Conservation (phyloP, 2,888 invertebrate genomes). For the Acheta domesticus region DNA sequence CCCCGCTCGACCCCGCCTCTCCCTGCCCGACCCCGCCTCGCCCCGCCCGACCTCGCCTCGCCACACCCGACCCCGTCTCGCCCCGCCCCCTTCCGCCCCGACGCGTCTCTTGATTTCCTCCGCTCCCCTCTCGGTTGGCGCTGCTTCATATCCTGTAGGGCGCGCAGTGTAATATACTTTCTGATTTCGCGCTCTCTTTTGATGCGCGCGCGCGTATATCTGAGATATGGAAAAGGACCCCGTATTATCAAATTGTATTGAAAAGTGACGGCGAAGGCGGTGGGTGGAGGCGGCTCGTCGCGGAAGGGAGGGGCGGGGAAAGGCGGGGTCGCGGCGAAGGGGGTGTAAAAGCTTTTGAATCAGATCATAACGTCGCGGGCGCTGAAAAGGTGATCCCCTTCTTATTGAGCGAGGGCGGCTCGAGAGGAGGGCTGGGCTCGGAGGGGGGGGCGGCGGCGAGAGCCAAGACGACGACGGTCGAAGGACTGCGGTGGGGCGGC, state of each 20-base stretch:
- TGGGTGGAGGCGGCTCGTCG: not conserved
- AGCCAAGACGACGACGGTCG: not conserved
- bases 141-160: constrained; percentile 4
- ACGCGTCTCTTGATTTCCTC: not conserved
- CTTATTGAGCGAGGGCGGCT: not conserved
- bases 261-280: not conserved
- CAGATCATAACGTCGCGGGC: not conserved
- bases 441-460: not conserved
- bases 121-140: not conserved
- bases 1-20: too few relatives aligned
- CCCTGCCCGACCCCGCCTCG: too few relatives aligned
- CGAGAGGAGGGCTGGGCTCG: not conserved
- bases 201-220: constrained; percentile 7
- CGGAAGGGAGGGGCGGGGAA: not conserved
- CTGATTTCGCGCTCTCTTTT: not conserved
- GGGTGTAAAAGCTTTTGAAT: constrained; percentile 1
- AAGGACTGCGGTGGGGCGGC: not conserved
- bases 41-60: too few relatives aligned
- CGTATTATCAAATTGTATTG: constrained; percentile 18
- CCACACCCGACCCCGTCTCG: too few relatives aligned
- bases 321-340: constrained; percentile 3
- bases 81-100: not conserved
- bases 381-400: not conserved
- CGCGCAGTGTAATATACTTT: not conserved
- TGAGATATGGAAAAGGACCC: not conserved